Evolutionary conservation across 2,113 vertebrate species (phyloP), one percentile per base, ranked within the genome.

Genomic region (Anguilla rostrata): DNA sequence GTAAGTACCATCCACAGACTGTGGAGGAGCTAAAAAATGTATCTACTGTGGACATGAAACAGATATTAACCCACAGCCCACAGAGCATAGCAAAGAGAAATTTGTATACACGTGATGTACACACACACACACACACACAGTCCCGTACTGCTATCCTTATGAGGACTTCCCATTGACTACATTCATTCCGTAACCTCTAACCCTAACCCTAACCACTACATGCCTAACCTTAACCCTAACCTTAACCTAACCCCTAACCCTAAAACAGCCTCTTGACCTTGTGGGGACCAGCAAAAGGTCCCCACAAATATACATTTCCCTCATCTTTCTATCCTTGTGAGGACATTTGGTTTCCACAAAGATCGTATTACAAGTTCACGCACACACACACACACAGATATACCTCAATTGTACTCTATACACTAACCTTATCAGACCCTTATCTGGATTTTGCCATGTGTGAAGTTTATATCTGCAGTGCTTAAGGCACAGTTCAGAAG

Each of bases 401-500:
- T 6, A 81, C 40, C 20, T 46, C 22, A 66, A 66, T 20, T 66
- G 22, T 22, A 22, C 60, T 66, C 60, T 26, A 66, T 22, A 22
- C 11, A 5, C 60, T 66, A 20, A 57, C 71, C 71, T 75, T 75
- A 2, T n/a, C 26, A 34, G 26, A 75, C 71, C 18, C 41, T 53
- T 53, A 53, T 53, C 60, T 12, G 53, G 87, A 43, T 83, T 87
- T 90, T 87, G 80, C 87, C 82, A 88, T 12, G 26, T 79, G 89
- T 85, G 78, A 79, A 90, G 89, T 86, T 85, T 85, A 88, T 87
- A 87, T 26, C 71, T 34, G 43, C 56, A 90, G 84, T 89, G 34
- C 88, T 87, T 89, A 89, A 90, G 89, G 87, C 78, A 81, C 89
- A 89, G 22, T 34, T 89, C 91, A 93, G 88, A 89, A 87, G 85